Conservation (phyloP, 2,113 vertebrate species). For the Cariama cristata region DNA sequence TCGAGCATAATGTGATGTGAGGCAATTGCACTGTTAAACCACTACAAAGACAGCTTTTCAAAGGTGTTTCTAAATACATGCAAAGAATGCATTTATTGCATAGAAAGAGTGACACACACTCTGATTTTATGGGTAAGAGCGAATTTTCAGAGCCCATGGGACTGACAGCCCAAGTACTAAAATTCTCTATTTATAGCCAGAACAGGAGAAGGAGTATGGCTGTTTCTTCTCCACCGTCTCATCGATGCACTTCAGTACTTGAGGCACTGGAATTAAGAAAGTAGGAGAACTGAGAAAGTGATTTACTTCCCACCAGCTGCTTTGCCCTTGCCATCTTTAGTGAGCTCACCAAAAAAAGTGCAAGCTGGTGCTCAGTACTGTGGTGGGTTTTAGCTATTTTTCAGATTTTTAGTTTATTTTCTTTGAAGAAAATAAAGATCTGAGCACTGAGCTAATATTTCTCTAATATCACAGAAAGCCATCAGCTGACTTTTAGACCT, state of each 20-base stretch:
- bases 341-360: not conserved
- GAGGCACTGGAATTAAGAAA: not conserved
- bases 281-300: not conserved
- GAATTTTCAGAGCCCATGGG: not conserved
- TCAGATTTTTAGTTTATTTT: not conserved
- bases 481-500: not conserved
- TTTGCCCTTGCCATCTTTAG: not conserved
- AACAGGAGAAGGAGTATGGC: not conserved
- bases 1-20: not conserved
- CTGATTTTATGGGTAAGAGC: not conserved
- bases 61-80: constrained; percentile 8
- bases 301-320: not conserved
- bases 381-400: not conserved
- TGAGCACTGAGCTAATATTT: not conserved
- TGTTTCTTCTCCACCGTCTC: not conserved
- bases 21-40: not conserved
- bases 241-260: not conserved
- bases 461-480: not conserved
- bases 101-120: not conserved
- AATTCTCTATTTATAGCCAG: not conserved
- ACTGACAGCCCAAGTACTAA: not conserved
- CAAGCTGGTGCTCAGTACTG: not conserved
- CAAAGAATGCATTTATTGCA: constrained; percentile 8
- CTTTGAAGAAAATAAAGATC: not conserved
- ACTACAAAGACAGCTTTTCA: not conserved